Evolutionary conservation across 2,797 vertebrate genomes (phyloP), one percentile per base, ranked within the genome.

Genomic region (Percopsis omiscomaycus): DNA sequence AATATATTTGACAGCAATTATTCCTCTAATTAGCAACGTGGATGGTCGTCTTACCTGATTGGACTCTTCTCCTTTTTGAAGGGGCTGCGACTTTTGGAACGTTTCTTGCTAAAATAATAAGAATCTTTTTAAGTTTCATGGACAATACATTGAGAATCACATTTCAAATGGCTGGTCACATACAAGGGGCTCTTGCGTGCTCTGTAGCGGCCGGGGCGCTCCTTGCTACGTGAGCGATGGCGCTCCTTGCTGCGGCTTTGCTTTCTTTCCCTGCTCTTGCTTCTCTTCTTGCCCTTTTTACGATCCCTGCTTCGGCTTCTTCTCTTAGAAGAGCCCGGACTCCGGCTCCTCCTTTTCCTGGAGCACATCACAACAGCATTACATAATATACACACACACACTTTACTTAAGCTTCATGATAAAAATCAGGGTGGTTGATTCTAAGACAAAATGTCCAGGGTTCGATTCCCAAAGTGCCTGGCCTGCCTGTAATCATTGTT

Each of bases 41-140:
- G 15, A 52, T 8, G 5, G 29, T 45, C 0, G 46, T 68, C 73
- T 78, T 89, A 98, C 98, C 98, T 96, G 78, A 98, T 91, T 57
- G 97, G 96, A 83, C 97, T 98, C 90, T 96, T 98, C 77, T 99
- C 97, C 91, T 96, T 98, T 85, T 94, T 98, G 83, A 95, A 92
- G 10, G 97, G 97, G 84, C 95, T 99, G 78, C 91, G 95, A 89
- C 94, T 98, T 93, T 91, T 94, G 74, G 96, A 95, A 32, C 94
- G 94, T 66, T 93, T 94, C 66, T 90, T 93, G 66, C 90, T 93
- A 46, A 29, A 82, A 79, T 1, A 27, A n/a, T 42, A 76, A 71
- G 0, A 62, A 27, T 6, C 1, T 10, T 12, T 16, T 53, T 53
- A 3, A 1, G 9, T 53, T 53, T 53, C 28, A 9, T 3, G 12